phyloP scores from a whole-genome alignment of 2,888 invertebrate genomes.

The Stratiomys singularior region DNA sequence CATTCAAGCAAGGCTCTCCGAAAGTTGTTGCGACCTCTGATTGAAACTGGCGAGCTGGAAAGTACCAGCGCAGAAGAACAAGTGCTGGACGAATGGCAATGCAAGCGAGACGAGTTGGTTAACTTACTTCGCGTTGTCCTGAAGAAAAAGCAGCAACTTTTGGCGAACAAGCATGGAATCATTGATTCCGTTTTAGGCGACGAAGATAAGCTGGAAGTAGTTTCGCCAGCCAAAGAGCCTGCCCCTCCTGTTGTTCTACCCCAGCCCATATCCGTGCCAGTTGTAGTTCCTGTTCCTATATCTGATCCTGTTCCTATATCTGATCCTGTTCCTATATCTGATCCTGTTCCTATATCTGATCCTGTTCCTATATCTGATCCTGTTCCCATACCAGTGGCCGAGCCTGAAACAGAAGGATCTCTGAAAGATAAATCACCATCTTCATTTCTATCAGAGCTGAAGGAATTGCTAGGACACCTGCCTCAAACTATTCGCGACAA shows the following conservation, averaged over 20 bases:
- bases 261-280: background rate
- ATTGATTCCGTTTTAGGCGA: constrained; percentile 10
- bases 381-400: too few species aligned
- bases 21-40: constrained; percentile 3
- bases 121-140: constrained; percentile 18
- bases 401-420: too few species aligned
- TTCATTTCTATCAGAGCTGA: background rate
- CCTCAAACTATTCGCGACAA: background rate
- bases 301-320: too few species aligned
- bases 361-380: too few species aligned
- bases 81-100: background rate
- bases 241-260: background rate
- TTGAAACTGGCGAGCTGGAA: constrained; percentile 34
- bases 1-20: background rate
- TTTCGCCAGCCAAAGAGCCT: background rate
- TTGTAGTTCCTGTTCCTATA: too few species aligned
- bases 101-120: constrained; percentile 30
- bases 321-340: too few species aligned
- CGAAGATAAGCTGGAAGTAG: background rate
- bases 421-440: background rate
- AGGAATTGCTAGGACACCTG: background rate
- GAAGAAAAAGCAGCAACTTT: background rate
- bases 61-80: background rate
- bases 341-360: too few species aligned
- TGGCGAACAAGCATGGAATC: constrained; percentile 18